Evolutionary conservation across 64 coral and sea anemone species (phyloP).

Genomic region (Montipora capricornis): DNA sequence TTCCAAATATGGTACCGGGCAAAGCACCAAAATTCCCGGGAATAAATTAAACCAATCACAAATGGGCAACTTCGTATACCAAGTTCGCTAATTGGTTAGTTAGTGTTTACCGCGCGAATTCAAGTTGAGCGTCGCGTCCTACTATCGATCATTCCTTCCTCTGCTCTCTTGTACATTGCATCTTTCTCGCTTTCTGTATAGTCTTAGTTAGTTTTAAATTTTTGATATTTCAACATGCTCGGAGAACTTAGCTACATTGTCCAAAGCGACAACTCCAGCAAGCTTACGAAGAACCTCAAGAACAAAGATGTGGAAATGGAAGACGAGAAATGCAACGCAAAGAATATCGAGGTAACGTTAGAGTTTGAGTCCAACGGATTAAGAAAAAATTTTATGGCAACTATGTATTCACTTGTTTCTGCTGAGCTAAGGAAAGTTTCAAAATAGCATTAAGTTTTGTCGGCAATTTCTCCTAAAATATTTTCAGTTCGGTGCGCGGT

Average conservation of each 20-base stretch:
- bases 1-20: slow-evolving; percentile 26
- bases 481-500: no score
- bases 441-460: neutral
- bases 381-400: neutral
- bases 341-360: slow-evolving; percentile 12
- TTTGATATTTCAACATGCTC: slow-evolving; percentile 45
- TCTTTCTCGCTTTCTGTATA: neutral
- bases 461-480: neutral
- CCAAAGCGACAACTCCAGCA: slow-evolving; percentile 20
- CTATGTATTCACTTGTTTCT: neutral
- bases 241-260: slow-evolving; percentile 53
- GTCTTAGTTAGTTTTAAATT: neutral
- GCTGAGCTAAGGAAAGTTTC: neutral
- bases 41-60: slow-evolving; percentile 73
- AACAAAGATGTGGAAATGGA: slow-evolving; percentile 10
- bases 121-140: slow-evolving; percentile 19
- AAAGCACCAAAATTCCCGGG: slow-evolving; percentile 40
- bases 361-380: neutral
- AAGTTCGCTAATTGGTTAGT: slow-evolving; percentile 65
- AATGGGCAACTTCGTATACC: neutral
- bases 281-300: slow-evolving; percentile 29
- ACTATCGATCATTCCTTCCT: slow-evolving; percentile 56
- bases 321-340: slow-evolving; percentile 1
- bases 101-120: slow-evolving; percentile 69
- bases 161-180: slow-evolving; percentile 5